phyloP scores from a whole-genome alignment of 2,113 vertebrate species.

The Urocynchramus pylzowi region DNA sequence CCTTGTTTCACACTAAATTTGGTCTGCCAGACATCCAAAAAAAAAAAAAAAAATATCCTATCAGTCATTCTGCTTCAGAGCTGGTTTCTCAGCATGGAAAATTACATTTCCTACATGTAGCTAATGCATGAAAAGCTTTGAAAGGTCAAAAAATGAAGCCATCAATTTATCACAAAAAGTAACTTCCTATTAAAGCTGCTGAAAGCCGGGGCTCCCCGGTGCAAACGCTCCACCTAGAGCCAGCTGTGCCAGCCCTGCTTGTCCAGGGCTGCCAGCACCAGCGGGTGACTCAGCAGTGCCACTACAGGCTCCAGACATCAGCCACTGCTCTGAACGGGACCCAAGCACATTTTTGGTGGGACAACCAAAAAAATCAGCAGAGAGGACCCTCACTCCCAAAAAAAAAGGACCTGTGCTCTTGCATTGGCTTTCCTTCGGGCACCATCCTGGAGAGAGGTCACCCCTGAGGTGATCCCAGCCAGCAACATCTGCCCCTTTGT shows the following conservation, averaged over 20 bases:
- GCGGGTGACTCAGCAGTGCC: accelerated
- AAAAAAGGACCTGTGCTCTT: not conserved
- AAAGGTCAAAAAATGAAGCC: constrained; percentile 26
- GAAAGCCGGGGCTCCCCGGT: not conserved
- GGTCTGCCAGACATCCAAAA: not conserved
- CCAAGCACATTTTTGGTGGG: not conserved
- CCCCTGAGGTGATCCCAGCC: not conserved
- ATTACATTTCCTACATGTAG: not conserved
- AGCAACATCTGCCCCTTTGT: not conserved
- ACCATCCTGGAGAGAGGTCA: not conserved
- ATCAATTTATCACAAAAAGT: not conserved
- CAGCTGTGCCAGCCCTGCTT: not conserved
- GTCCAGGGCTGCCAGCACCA: not conserved
- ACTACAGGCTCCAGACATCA: not conserved
- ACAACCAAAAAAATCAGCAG: not conserved
- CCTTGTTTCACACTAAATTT: not conserved
- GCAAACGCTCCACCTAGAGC: not conserved
- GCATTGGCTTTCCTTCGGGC: not conserved
- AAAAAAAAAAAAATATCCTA: not conserved
- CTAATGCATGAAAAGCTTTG: not conserved
- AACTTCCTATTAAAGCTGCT: not conserved
- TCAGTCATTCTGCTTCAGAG: not conserved
- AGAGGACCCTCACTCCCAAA: not conserved
- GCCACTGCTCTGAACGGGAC: not conserved
- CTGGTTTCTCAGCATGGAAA: not conserved